Evolutionary conservation across 2,888 invertebrate genomes (phyloP), one percentile per base, ranked within the genome.

Genomic region (Rugalucina vietnamica): DNA sequence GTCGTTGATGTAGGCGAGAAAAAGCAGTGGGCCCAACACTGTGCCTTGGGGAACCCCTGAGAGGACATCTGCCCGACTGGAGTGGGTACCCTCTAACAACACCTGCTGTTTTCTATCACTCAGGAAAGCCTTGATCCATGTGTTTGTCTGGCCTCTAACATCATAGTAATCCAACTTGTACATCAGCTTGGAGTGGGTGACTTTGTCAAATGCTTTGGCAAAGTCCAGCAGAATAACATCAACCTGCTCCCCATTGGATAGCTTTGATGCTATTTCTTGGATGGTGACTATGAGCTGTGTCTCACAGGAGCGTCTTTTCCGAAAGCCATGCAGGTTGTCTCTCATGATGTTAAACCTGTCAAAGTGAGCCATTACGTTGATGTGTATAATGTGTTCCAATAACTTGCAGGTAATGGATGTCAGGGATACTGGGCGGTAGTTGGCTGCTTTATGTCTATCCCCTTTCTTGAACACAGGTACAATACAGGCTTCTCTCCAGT

Each of bases 1-100:
- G 70, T 70, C 43, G 75, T 14, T 50, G 36, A 24, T 82, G 29
- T 54, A 76, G 39, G 70, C 43, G 0, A 82, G 70, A 24, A 82
- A 78, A 14, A 82, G 27, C n/a, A 82, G 73, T 29, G 82, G 82
- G 5, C 82, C 78, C 24, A 82, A 73, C 21, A 74, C 79, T 65
- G 60, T 75, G 12, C 74, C 79, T 36, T 79, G 65, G n/a, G 74
- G 74, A 14, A 82, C 77, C 10, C 77, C 82, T 14, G 73, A 77
- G 18, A 82, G 54, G 21, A 79, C 79, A 21, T 39, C 29, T 29
- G 72, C 57, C 34, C 29, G 36, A n/a, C 60, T 57, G n/a, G 79
- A 79, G n/a, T 14, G 14, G 18, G 72, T 29, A 57, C 39, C 37
- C 12, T 76, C 54, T 0, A 76, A 37, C 0, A 81, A 39, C 12